Conservation (phyloP, 2,888 invertebrate genomes). For the Drepanosiphum platanoidis region DNA sequence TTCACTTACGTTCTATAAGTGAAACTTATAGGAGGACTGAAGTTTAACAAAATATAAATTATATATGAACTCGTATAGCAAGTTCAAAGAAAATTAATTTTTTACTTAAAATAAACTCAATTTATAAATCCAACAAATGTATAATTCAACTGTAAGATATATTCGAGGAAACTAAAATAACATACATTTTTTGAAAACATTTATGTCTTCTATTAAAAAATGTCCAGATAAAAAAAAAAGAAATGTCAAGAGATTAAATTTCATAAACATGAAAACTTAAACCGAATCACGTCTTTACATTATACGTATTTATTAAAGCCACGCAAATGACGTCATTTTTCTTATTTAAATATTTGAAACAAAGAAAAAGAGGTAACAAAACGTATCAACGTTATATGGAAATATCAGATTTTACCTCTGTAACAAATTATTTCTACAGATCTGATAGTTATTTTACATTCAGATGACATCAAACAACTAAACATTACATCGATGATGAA, state of each 20-base stretch:
- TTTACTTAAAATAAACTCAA: conserved; percentile 14
- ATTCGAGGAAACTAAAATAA: background rate
- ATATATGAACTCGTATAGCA: background rate
- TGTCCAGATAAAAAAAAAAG: conserved; percentile 12
- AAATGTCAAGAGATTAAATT: conserved; percentile 41
- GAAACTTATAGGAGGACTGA: too few species aligned
- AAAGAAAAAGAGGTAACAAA: conserved; percentile 10
- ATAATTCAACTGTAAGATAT: background rate
- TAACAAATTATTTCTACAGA: conserved; percentile 6
- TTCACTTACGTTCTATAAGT: too few species aligned
- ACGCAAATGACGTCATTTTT: conserved; percentile 17
- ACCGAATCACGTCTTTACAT: conserved; percentile 34
- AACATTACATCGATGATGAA: background rate
- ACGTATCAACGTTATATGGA: conserved; percentile 8
- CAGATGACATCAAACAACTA: conserved; percentile 8
- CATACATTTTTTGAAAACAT: conserved; percentile 9
- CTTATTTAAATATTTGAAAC: conserved; percentile 41
- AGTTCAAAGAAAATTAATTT: background rate
- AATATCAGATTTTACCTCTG: background rate
- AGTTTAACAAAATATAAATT: conserved; percentile 10
- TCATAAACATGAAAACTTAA: conserved; percentile 46
- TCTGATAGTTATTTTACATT: conserved; percentile 4
- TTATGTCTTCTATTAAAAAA: conserved; percentile 20
- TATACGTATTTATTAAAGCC: conserved; percentile 25
- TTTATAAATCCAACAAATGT: background rate